These are phyloP conservation scores for Daktulosphaira vitifoliae DNA, from an alignment of 1,140 invertebrate species.

Conservation along the genomic window DNA sequence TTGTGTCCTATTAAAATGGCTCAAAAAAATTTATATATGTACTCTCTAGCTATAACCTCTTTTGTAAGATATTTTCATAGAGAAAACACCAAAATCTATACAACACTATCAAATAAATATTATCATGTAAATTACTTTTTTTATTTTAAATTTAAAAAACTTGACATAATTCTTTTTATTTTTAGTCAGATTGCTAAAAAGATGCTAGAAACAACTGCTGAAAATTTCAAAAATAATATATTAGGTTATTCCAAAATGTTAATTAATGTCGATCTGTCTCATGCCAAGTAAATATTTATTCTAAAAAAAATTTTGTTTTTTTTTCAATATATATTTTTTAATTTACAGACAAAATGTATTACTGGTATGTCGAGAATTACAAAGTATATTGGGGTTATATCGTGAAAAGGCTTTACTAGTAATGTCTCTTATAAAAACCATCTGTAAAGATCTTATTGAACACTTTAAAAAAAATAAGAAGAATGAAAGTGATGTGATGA, in stretches of 20 bases:
- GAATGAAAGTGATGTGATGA: background rate
- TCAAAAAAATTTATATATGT: too few species aligned
- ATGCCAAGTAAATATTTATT: conserved; percentile 14
- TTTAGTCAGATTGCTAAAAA: conserved; percentile 9
- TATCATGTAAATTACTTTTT: too few species aligned
- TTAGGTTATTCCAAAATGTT: conserved; percentile 2
- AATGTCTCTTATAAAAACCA: conserved; percentile 20
- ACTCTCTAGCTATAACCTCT: too few species aligned
- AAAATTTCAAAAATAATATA: background rate
- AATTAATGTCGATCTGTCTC: conserved; percentile 15
- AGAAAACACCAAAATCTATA: too few species aligned
- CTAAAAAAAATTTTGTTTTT: too few species aligned
- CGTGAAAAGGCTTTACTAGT: conserved; percentile 21
- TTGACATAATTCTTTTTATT: background rate
- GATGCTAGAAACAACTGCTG: background rate
- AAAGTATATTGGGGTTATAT: background rate
- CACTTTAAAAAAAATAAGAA: conserved; percentile 19
- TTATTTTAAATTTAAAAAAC: conserved; percentile 11
- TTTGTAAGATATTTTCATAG: too few species aligned
- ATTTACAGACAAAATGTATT: conserved; percentile 24
- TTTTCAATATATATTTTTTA: background rate
- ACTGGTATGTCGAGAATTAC: conserved; percentile 6
- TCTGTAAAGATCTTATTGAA: conserved; percentile 23
- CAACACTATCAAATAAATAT: too few species aligned
- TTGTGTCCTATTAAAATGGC: too few species aligned